Evolutionary conservation across 2,113 vertebrate genomes (phyloP), one percentile per base, ranked within the genome.

Genomic region (Circaetus gallicus): DNA sequence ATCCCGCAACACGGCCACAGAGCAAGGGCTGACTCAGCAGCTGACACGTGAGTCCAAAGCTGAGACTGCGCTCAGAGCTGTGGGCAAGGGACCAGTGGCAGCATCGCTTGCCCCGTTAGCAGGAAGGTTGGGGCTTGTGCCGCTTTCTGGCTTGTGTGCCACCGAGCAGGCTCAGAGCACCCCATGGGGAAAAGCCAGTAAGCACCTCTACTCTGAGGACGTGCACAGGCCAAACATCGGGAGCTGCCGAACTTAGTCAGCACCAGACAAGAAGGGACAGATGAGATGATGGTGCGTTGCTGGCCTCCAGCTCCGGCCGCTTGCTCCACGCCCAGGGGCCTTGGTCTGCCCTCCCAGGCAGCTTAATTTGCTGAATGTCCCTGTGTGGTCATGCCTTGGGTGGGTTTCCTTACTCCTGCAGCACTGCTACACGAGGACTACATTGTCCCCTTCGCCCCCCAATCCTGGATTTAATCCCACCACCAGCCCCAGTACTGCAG

Each of bases 241-340:
- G 81, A 91, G 42, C n/a, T 89, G 86, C 45, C 9, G 45, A 15
- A 2, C 29, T 42, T 32, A 12, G 62, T 4, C 32, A 38, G 80
- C 7, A 18, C 34, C 24, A 4, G 71, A 31, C 50, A 65, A 55
- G 52, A 34, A 59, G 38, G 85, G 72, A 56, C 0, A 7, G 80
- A 76, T 0, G 0, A 40, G 81, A 66, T 50, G 85, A 62, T 0
- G 0, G 12, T 0, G 34, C 0, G 0, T 3, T 56, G 34, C 94
- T 49, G 56, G 11, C 76, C 63, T 71, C 70, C 91, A 71, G 93
- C 65, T 92, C 69, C 0, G 0, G 53, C 72, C 6, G 6, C 89
- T 83, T 0, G 0, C 52, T 53, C 86, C 95, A 86, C 11, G 4
- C 74, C 82, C 76, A 42, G 55, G 47, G 2, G 1, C 59, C 58